phyloP scores from a whole-genome alignment of 2,797 vertebrate genomes.

The Zenarchopterus dispar region DNA sequence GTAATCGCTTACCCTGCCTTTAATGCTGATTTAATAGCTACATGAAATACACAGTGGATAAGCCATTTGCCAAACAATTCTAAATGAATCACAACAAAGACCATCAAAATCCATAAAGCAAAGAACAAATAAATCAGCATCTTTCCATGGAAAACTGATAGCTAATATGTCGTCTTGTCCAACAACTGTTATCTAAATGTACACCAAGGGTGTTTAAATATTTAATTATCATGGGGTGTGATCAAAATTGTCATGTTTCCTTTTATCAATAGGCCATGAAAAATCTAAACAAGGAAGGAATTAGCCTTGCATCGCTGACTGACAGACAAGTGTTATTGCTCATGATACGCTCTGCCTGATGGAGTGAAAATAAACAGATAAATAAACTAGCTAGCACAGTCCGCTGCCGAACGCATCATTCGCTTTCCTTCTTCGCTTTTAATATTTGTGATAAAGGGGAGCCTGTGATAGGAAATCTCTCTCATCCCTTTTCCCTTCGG shows the following conservation, averaged over 20 bases:
- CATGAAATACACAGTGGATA: not conserved
- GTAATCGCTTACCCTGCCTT: not conserved
- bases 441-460: conserved; percentile 68
- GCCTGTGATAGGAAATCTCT: conserved; percentile 71
- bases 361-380: conserved; percentile 48
- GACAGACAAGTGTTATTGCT: conserved; percentile 54
- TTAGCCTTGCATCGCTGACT: conserved; percentile 32
- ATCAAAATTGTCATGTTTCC: conserved; percentile 42
- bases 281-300: conserved; percentile 27
- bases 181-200: conserved; percentile 38
- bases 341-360: conserved; percentile 47
- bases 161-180: conserved; percentile 17
- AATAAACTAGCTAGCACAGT: conserved; percentile 47
- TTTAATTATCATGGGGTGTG: conserved; percentile 15
- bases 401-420: conserved; percentile 57
- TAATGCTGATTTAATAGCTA: not conserved
- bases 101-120: conserved; percentile 2
- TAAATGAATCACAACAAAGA: conserved; percentile 3
- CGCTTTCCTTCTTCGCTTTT: conserved; percentile 55
- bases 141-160: conserved; percentile 13
- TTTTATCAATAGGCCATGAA: conserved; percentile 26
- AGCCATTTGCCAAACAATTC: not conserved
- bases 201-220: conserved; percentile 26
- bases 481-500: conserved; percentile 63
- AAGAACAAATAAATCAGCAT: conserved; percentile 6